Evolutionary conservation across 2,888 invertebrate species (phyloP), one percentile per base, ranked within the genome.

Genomic region (Hypselothyrea guttata): DNA sequence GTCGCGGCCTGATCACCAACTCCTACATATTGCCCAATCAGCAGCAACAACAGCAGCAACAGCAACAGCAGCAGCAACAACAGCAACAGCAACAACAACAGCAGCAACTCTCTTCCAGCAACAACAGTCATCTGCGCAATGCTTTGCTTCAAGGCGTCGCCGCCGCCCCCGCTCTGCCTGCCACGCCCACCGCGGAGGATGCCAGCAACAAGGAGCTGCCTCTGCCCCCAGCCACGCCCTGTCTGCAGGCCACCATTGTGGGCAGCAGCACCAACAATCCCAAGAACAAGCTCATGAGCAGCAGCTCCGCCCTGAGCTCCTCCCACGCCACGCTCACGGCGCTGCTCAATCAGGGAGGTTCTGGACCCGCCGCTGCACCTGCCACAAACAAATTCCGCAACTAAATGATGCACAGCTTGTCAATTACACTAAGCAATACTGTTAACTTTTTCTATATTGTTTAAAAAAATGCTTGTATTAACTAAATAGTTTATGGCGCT

Each of bases 281-380:
- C 0, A 87, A 85, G 35, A n/a, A 47, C 33, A 82, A 82, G 15
- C 41, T 76, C 8, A 69, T 69, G 12, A 59, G 76, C 28, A 90
- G 22, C 54, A 70, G 89, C 63, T 83, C 78, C 1, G 83, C 88
- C 2, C 75, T 90, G 30, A 90, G 90, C 58, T 89, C 90, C 5
- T 89, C 90, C 7, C 90, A 90, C 71, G 90, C 90, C 11, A 90
- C 90, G 5, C 73, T 90, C 1, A 90, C 90, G 1, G 90, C 90
- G 4, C 70, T 90, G 11, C 82, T 90, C 2, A 89, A 88, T 18
- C 89, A 87, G 60, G 67, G 72, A 34, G 67, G 69, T 28, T 34
- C 41, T 34, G 45, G 28, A 7, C 31, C 45, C 11, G 45, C 7
- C 1, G 28, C 61, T 5, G 5, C 62, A 5, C 33, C 46, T n/a